A percentile compares a stretch with the other conserved stretches of the same genome.
phyloP scores from a whole-genome alignment of 2,797 vertebrate species.

The Amphiprion clarkii region DNA sequence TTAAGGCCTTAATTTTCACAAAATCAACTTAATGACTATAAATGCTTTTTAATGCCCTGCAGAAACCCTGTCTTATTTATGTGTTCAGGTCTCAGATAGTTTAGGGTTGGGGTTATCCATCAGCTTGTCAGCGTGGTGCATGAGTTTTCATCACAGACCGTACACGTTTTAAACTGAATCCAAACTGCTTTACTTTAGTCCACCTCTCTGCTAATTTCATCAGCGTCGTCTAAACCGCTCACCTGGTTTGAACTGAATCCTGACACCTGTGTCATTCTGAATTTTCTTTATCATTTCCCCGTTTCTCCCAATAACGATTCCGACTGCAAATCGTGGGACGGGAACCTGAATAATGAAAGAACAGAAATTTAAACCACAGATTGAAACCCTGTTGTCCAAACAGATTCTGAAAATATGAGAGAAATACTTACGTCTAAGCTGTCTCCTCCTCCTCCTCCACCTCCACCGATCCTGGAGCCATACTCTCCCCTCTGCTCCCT shows the following conservation, averaged over 20 bases:
- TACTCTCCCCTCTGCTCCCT: conserved; percentile 98
- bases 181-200: background rate
- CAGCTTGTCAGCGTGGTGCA: conserved; percentile 81
- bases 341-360: conserved; percentile 87
- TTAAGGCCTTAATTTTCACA: too few relatives aligned
- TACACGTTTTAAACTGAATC: background rate
- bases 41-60: too few relatives aligned
- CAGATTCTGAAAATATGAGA: background rate
- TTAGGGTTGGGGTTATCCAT: conserved; percentile 70
- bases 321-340: conserved; percentile 97
- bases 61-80: too few relatives aligned
- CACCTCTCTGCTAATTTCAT: background rate
- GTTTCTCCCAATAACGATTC: conserved; percentile 98
- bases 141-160: conserved; percentile 74
- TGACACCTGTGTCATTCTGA: conserved; percentile 98
- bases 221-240: background rate
- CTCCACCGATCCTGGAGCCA: conserved; percentile 92
- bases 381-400: rapidly evolving
- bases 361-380: background rate
- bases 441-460: conserved; percentile 81
- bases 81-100: conserved; percentile 74
- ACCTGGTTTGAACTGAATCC: conserved; percentile 99
- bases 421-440: conserved; percentile 93
- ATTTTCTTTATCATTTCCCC: conserved; percentile 99
- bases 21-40: too few relatives aligned